Percentiles rank a stretch among this genome's conserved stretches.
phyloP scores from a whole-genome alignment of 2,888 invertebrate species.

The Tipula unca region DNA sequence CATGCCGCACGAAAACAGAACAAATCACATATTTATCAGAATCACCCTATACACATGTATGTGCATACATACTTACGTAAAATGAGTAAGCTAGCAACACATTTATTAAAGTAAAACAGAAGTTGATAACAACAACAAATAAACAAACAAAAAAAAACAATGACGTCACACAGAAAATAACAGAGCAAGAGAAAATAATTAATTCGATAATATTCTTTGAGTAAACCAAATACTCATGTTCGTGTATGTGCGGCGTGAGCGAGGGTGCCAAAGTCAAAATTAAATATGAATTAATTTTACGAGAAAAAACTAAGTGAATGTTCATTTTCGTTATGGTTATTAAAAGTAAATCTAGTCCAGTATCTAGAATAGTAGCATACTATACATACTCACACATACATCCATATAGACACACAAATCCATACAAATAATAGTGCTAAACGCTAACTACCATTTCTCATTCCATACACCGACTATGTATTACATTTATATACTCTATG shows the following conservation, averaged over 20 bases:
- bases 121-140: not conserved
- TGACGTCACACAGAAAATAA: not conserved
- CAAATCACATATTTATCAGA: not conserved
- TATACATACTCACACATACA: not conserved
- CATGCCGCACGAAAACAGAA: too few relatives aligned
- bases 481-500: not conserved
- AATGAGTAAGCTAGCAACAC: not conserved
- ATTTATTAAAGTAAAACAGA: not conserved
- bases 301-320: not conserved
- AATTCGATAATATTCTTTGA: not conserved
- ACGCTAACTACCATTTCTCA: not conserved
- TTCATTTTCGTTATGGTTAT: not conserved
- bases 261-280: not conserved
- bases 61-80: not conserved
- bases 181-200: not conserved
- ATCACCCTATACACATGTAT: not conserved
- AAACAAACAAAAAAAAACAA: not conserved
- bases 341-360: not conserved
- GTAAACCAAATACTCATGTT: not conserved
- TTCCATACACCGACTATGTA: not conserved
- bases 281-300: not conserved
- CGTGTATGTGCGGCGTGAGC: not conserved
- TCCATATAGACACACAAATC: not conserved
- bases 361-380: not conserved
- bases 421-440: not conserved